phyloP scores from a whole-genome alignment of 2,888 invertebrate species.

The Corythucha ciliata region DNA sequence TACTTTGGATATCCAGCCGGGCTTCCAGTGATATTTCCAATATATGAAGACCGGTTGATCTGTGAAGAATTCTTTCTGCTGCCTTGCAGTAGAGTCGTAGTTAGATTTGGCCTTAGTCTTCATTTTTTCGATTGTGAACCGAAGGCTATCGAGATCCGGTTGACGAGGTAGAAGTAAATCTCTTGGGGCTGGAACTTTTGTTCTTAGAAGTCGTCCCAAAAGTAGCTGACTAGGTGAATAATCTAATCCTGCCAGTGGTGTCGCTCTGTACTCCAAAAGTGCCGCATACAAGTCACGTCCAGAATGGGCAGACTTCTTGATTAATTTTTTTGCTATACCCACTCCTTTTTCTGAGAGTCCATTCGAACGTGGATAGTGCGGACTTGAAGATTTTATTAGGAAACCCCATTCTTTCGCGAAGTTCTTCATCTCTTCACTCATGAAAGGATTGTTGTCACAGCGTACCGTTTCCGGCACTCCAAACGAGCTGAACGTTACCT shows the following conservation, averaged over 20 bases:
- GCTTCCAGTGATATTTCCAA: slow-evolving; percentile 11
- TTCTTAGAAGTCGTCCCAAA: slow-evolving; percentile 11
- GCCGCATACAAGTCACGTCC: slow-evolving; percentile 8
- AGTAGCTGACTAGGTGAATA: slow-evolving; percentile 10
- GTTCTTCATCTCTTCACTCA: slow-evolving; percentile 5
- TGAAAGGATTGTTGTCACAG: slow-evolving; percentile 13
- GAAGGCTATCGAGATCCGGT: neutral
- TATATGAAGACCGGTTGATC: slow-evolving; percentile 12
- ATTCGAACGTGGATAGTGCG: slow-evolving; percentile 15
- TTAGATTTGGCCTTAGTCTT: neutral
- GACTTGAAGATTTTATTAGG: slow-evolving; percentile 12
- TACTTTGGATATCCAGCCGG: slow-evolving; percentile 7
- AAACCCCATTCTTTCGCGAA: slow-evolving; percentile 11
- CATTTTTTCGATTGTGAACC: slow-evolving; percentile 5
- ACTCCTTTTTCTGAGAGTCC: slow-evolving; percentile 19
- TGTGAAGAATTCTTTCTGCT: neutral
- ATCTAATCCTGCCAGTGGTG: slow-evolving; percentile 13
- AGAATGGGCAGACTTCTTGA: slow-evolving; percentile 10
- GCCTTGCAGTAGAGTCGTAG: slow-evolving; percentile 12
- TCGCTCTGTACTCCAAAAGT: slow-evolving; percentile 15
- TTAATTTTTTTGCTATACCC: slow-evolving; percentile 16
- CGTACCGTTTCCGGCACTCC: slow-evolving; percentile 1
- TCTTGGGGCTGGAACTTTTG: slow-evolving; percentile 10
- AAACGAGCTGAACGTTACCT: slow-evolving; percentile 2
- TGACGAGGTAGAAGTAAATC: slow-evolving; percentile 7